Percentiles rank a stretch among this genome's conserved stretches.
Conservation (phyloP, 2,113 vertebrate species). For the Microtus ochrogaster region DNA sequence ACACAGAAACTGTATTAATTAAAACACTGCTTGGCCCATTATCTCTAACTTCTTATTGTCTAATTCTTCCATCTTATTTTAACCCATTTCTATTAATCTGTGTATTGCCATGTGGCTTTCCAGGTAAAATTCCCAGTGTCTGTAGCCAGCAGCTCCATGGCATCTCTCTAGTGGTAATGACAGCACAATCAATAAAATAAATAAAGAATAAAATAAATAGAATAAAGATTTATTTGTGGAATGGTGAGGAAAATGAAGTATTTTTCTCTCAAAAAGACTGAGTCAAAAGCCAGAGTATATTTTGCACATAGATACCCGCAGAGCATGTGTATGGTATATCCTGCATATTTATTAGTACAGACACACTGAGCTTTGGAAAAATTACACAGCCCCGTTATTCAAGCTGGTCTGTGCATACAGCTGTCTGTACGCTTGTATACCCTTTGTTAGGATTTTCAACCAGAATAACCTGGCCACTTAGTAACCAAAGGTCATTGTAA, state of each 20-base stretch:
- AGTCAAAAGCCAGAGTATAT: background rate
- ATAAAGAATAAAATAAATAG: background rate
- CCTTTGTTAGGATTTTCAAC: background rate
- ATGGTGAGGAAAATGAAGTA: background rate
- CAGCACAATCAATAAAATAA: no score
- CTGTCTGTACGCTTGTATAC: background rate
- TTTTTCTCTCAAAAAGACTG: background rate
- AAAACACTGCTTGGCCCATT: no score
- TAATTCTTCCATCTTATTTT: no score
- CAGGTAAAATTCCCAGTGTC: no score
- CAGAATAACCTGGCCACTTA: background rate
- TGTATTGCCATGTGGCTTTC: no score
- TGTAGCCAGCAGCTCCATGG: no score
- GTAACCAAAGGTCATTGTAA: background rate
- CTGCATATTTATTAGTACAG: background rate
- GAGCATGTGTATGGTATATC: background rate
- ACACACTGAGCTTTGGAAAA: background rate
- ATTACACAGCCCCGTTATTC: background rate
- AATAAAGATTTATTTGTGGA: background rate
- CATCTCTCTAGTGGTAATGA: no score
- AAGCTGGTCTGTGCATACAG: background rate
- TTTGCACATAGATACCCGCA: background rate
- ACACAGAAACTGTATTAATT: no score
- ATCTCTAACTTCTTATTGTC: no score
- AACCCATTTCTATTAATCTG: no score